A percentile compares a stretch with the other conserved stretches of the same genome.
Conservation (phyloP, 30 jellyfish, hydroid and myxozoan genomes). For the Aurelia aurita complex sp. Pacific region DNA sequence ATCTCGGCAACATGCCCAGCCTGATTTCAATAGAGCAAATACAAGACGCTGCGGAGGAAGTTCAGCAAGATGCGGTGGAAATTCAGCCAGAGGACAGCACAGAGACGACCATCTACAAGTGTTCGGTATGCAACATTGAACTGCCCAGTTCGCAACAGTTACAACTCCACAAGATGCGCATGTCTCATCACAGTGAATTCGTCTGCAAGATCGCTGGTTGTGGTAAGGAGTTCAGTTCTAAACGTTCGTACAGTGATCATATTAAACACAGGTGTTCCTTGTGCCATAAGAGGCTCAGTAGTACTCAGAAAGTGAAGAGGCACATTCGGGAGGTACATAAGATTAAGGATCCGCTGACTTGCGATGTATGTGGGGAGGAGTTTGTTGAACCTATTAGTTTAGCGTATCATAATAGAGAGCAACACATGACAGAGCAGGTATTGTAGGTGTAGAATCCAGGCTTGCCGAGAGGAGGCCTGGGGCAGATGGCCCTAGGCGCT, state of each 20-base stretch:
- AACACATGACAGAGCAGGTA: conserved; percentile 8
- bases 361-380: conserved; percentile 28
- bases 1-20: no score
- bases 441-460: no score
- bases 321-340: conserved; percentile 25
- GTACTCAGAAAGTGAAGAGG: neutral
- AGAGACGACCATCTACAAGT: neutral
- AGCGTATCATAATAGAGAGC: conserved; percentile 30
- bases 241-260: conserved; percentile 4
- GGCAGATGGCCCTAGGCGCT: no score
- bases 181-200: neutral
- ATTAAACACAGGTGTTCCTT: neutral
- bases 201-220: conserved; percentile 49
- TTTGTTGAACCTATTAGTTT: conserved; percentile 48
- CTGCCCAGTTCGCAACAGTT: neutral
- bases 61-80: neutral
- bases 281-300: conserved; percentile 29
- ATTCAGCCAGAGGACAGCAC: neutral
- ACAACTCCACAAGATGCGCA: neutral
- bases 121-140: neutral
- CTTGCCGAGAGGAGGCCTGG: no score
- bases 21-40: no score
- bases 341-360: conserved; percentile 11
- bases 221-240: conserved; percentile 6
- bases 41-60: no score